These are phyloP conservation scores for Actinernus sp. DNA, from an alignment of 92 coral and sea anemone genomes.

Conservation along the genomic window DNA sequence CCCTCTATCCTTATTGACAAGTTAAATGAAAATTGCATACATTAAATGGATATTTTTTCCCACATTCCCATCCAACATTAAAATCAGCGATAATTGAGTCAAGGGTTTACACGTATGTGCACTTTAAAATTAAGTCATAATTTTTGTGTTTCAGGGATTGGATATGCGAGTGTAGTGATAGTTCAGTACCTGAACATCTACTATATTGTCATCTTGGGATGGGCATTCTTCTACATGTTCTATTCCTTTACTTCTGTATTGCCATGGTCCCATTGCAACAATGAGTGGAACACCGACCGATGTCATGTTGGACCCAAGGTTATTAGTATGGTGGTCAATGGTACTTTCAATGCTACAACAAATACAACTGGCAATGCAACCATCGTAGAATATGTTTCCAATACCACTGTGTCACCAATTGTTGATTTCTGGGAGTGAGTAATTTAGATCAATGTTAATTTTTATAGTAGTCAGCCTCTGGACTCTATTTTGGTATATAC, in stretches of 20 bases:
- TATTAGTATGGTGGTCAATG: slow-evolving; percentile 15
- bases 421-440: slow-evolving; percentile 93
- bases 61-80: no score
- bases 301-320: slow-evolving; percentile 46
- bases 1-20: no score
- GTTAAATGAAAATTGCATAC: no score
- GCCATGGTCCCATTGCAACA: slow-evolving; percentile 87
- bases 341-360: slow-evolving; percentile 29
- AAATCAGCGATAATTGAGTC: no score
- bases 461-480: no score
- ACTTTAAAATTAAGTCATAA: no score
- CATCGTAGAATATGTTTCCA: slow-evolving; percentile 7
- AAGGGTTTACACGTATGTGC: no score
- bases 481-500: no score
- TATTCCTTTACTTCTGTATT: slow-evolving; percentile 72
- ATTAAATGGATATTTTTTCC: no score
- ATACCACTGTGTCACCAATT: slow-evolving; percentile 58
- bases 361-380: slow-evolving; percentile 22
- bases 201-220: slow-evolving; percentile 82
- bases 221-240: slow-evolving; percentile 90
- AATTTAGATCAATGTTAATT: no score
- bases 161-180: slow-evolving; percentile 84
- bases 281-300: slow-evolving; percentile 75
- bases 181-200: slow-evolving; percentile 80
- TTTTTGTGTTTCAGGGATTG: slow-evolving; percentile 62